Evolutionary conservation across 2,888 invertebrate genomes (phyloP), one percentile per base, ranked within the genome.

Genomic region (Campoletis raptor): DNA sequence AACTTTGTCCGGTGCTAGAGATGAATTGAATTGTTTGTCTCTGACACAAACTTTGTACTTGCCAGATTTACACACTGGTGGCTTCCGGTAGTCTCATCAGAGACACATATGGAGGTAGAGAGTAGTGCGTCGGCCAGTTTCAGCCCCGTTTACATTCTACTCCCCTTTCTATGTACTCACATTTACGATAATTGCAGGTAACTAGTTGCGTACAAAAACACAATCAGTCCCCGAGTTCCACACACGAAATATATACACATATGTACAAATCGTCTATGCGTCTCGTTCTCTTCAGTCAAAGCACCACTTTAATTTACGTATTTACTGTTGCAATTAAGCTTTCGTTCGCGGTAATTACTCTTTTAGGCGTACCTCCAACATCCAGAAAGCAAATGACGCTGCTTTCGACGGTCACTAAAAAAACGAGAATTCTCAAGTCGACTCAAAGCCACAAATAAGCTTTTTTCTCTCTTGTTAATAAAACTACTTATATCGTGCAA

Each of bases 341-440:
- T 88, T 85, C 90, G 91, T 92, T 91, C 90, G 91, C 90, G 90
- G 90, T 89, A 92, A 92, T 92, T 92, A 92, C 89, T 87, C 82
- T 85, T 89, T 85, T 80, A 83, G 83, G 83, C 78, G 87, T 80
- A 48, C 81, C 81, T 79, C 81, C 66, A 81, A 83, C 73, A 81
- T 69, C 48, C 36, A n/a, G 21, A 21, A 66, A 52, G 77, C 81
- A 76, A 76, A 83, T 72, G 74, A 70, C 69, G 74, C 74, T 81
- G 72, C 76, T 57, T 79, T 83, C 77, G 77, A 57, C 72, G 69
- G 67, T 86, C 81, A 40, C 42, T 36, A 72, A 52, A 52, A 52
- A 73, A 72, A 79, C 81, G 52, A 67, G 52, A 24, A 24, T 12
- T 72, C 66, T 66, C 54, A 52, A 42, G 30, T 10, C 18, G 30